Base-by-base conservation (phyloP, 2,888 invertebrate genomes). In the Mimachlamys varia region DNA sequence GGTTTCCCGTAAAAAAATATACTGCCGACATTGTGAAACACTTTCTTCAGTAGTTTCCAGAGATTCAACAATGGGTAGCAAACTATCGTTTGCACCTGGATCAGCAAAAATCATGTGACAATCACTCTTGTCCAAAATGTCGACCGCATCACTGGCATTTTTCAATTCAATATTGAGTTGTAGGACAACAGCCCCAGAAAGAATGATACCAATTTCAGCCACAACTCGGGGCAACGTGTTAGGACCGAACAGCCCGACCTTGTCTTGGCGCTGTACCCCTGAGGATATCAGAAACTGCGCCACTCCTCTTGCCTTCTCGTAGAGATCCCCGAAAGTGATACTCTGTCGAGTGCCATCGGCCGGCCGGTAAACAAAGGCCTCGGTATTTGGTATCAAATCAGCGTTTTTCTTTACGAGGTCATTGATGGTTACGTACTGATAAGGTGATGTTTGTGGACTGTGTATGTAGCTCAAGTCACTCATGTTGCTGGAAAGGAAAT, bases 181-280 rank as follows among this genome's bases (percentile, higher is more conserved):
- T n/a, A 91, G 88, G 76, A 88, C 89, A 0, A 91, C 91, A 19
- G 87, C 91, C 15, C 91, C 91, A 4, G 91, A 88, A 50, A 91
- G 38, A n/a, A 91, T 22, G 15, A 91, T 91, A 5, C 88, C 91
- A 12, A 89, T n/a, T 53, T 91, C 91, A 10, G 55, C 89, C 22
- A 91, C 53, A 10, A 89, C 53, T 62, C 89, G 50, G 22, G 88
- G 53, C 27, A 91, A 27, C 13, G 91, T 88, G 53, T 91, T 91
- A 15, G 91, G 89, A 15, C 91, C 91, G n/a, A 91, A 91, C 12
- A 91, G 50, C 17, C 89, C 89, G 19, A 91, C 37, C 19, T n/a
- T 89, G 27, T 91, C 91, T 10, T 89, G 89, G 62, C 33, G 50
- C 49, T 88, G n/a, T 19, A 89, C 76, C 5, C 91, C 91, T 5